Evolutionary conservation across 1,140 invertebrate genomes (phyloP).

Genomic region (Nomia melanderi): DNA sequence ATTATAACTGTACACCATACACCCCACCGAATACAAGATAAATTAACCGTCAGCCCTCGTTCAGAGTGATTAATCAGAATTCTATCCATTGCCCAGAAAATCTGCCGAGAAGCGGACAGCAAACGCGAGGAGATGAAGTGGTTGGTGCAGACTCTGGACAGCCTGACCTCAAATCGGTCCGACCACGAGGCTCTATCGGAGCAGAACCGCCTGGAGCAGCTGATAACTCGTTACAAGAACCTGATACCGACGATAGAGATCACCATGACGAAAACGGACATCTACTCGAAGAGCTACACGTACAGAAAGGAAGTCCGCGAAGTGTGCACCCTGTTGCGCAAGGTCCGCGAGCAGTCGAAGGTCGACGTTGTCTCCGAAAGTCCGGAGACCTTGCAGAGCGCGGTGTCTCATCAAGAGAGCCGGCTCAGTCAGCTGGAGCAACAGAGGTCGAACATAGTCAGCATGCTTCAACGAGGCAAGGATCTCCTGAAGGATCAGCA

Average conservation of each 20-base stretch:
- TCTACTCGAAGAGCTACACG: constrained; percentile 95
- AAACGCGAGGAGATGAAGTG: constrained; percentile 97
- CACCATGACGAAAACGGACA: constrained; percentile 94
- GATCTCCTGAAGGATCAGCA: constrained; percentile 92
- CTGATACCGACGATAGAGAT: constrained; percentile 95
- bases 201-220: constrained; percentile 90
- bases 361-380: constrained; percentile 85
- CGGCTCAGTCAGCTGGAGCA: constrained; percentile 91
- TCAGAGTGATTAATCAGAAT: background rate
- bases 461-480: constrained; percentile 94
- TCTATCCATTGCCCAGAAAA: constrained; percentile 82
- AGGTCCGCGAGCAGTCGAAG: constrained; percentile 87
- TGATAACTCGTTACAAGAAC: constrained; percentile 93
- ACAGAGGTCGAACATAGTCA: constrained; percentile 92
- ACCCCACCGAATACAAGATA: background rate
- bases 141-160: constrained; percentile 94
- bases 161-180: constrained; percentile 89
- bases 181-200: constrained; percentile 89
- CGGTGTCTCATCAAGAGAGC: constrained; percentile 89
- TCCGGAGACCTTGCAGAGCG: constrained; percentile 87
- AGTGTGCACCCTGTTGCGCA: constrained; percentile 88
- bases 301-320: constrained; percentile 93
- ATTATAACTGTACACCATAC: constrained; percentile 37
- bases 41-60: background rate
- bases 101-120: constrained; percentile 93